These are phyloP conservation scores for Smutsia gigantea DNA, from an alignment of 2,797 vertebrate species.

Conservation along the genomic window DNA sequence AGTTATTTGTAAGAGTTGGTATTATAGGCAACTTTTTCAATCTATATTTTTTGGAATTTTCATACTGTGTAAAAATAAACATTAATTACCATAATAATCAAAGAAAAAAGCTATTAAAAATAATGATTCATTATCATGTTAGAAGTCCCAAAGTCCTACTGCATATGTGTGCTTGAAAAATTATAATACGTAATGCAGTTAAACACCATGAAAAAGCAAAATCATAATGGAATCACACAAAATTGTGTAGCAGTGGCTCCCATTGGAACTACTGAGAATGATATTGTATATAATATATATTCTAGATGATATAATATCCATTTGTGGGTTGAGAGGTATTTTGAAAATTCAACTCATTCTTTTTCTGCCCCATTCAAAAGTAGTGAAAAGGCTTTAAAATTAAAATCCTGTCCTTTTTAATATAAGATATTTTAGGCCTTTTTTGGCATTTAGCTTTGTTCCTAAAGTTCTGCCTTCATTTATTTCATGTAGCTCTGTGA, in stretches of 20 bases:
- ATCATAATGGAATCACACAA: neutral
- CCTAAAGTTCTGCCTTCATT: constrained; percentile 4
- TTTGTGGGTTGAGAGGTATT: neutral
- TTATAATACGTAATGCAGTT: neutral
- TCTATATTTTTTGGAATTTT: neutral
- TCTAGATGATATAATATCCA: neutral
- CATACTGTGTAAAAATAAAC: neutral
- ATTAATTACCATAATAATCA: neutral
- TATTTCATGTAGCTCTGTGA: neutral
- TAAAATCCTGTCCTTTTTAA: constrained; percentile 48
- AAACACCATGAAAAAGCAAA: constrained; percentile 1
- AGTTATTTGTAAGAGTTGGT: neutral
- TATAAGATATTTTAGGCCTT: constrained; percentile 9
- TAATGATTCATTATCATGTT: neutral
- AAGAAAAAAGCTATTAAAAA: neutral
- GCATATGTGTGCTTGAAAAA: neutral
- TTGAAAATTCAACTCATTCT: constrained; percentile 24
- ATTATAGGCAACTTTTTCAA: neutral
- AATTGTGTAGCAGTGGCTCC: neutral
- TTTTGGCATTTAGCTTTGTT: constrained; percentile 31
- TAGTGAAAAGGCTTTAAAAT: constrained; percentile 5
- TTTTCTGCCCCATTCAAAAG: neutral
- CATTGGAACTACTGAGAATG: neutral
- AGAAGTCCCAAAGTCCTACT: neutral
- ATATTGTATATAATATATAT: neutral